Evolutionary conservation across 2,888 invertebrate genomes (phyloP).

Genomic region (Lysandra coridon): DNA sequence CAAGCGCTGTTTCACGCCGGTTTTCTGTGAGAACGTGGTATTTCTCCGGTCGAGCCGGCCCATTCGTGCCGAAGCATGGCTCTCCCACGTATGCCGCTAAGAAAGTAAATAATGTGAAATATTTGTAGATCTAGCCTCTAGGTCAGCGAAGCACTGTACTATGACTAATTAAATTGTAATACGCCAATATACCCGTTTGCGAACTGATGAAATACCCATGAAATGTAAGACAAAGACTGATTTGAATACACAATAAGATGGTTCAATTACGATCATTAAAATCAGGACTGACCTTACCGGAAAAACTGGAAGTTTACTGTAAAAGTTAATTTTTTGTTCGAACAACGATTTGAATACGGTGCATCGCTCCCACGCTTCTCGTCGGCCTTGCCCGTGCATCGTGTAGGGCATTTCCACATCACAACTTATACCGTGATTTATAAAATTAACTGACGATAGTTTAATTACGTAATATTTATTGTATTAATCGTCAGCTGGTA

Average conservation of each 20-base stretch:
- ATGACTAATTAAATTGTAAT: background rate
- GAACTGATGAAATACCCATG: conserved; percentile 18
- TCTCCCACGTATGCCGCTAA: background rate
- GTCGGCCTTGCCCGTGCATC: conserved; percentile 52
- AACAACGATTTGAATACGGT: conserved; percentile 63
- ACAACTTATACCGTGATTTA: background rate
- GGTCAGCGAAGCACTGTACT: background rate
- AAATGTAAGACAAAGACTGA: conserved; percentile 33
- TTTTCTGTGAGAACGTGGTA: too few species aligned
- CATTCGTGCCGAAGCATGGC: too few species aligned
- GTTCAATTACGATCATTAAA: conserved; percentile 30
- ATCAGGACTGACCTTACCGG: conserved; percentile 27
- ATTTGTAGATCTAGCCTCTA: background rate
- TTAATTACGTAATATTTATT: too few species aligned
- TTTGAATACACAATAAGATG: conserved; percentile 51
- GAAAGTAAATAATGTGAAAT: background rate
- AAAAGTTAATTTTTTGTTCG: conserved; percentile 39
- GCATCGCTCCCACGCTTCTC: conserved; percentile 63
- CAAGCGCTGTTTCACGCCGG: too few species aligned
- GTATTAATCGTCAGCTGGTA: too few species aligned
- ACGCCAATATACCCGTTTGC: conserved; percentile 3
- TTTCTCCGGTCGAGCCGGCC: too few species aligned
- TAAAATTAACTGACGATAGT: background rate
- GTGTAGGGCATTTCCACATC: conserved; percentile 38
- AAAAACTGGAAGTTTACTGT: conserved; percentile 32